phyloP scores from a whole-genome alignment of 2,113 vertebrate species.

The Myotis yumanensis region DNA sequence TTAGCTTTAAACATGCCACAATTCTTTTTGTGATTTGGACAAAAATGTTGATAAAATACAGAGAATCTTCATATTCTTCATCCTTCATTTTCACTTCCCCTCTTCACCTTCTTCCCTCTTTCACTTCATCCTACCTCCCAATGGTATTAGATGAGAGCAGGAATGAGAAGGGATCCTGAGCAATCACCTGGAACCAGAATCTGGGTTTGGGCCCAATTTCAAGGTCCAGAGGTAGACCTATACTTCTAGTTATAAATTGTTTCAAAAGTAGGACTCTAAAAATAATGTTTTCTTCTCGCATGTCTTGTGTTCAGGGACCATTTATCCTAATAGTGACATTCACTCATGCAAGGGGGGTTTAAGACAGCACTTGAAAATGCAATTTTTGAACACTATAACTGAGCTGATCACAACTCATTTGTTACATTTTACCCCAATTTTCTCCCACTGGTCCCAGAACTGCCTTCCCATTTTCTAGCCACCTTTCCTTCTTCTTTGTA shows the following conservation, averaged over 20 bases:
- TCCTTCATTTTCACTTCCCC: not conserved
- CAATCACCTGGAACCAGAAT: not conserved
- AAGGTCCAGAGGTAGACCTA: not conserved
- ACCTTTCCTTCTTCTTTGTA: not conserved
- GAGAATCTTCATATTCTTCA: not conserved
- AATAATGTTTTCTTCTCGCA: not conserved
- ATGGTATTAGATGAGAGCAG: not conserved
- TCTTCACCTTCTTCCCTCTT: not conserved
- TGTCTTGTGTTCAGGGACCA: not conserved
- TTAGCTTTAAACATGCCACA: not conserved
- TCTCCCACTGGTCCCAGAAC: not conserved
- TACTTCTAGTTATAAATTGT: not conserved
- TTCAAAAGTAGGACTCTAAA: not conserved
- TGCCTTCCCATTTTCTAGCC: not conserved
- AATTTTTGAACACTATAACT: not conserved
- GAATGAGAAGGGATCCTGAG: not conserved
- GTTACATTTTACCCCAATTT: not conserved
- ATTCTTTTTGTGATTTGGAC: not conserved
- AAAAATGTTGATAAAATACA: not conserved
- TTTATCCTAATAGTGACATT: not conserved
- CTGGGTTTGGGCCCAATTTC: not conserved
- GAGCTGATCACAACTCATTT: not conserved
- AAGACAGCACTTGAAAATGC: not conserved
- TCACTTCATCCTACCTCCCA: not conserved
- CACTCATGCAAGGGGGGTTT: not conserved